phyloP scores from a whole-genome alignment of 53 echinoderm and acorn worm species.

The Henricia sp. region DNA sequence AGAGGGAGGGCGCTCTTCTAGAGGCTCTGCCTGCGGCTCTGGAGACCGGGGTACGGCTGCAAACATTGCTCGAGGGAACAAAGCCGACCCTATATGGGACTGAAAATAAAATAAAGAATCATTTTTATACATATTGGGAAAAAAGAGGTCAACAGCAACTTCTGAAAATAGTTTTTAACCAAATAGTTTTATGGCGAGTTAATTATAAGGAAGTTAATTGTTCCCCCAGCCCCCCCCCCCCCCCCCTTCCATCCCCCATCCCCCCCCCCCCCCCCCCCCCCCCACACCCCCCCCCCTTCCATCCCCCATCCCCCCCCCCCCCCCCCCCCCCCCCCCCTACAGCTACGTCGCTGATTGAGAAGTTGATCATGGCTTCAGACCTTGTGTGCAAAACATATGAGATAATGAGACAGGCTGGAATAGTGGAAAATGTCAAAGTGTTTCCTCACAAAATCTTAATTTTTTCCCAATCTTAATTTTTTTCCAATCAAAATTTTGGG shows the following conservation, averaged over 20 bases:
- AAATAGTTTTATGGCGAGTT: not conserved
- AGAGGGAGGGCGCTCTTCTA: slow-evolving; percentile 65
- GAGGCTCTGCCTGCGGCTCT: slow-evolving; percentile 73
- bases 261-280: no score
- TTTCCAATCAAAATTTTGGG: no score
- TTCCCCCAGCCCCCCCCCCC: not conserved
- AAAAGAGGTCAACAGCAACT: not conserved
- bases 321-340: no score
- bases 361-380: no score
- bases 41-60: slow-evolving; percentile 95
- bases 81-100: slow-evolving; percentile 85
- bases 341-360: not conserved
- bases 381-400: no score
- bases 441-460: no score
- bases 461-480: no score
- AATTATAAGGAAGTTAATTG: not conserved
- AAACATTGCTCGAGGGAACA: slow-evolving; percentile 92
- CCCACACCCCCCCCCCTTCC: no score
- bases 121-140: not conserved
- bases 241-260: no score
- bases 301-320: no score
- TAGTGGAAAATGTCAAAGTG: no score
- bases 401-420: no score
- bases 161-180: not conserved
- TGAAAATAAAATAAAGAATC: slow-evolving; percentile 14